These are phyloP conservation scores for Darevskia nairensis DNA, from an alignment of 2,797 vertebrate species.

Conservation along the genomic window DNA sequence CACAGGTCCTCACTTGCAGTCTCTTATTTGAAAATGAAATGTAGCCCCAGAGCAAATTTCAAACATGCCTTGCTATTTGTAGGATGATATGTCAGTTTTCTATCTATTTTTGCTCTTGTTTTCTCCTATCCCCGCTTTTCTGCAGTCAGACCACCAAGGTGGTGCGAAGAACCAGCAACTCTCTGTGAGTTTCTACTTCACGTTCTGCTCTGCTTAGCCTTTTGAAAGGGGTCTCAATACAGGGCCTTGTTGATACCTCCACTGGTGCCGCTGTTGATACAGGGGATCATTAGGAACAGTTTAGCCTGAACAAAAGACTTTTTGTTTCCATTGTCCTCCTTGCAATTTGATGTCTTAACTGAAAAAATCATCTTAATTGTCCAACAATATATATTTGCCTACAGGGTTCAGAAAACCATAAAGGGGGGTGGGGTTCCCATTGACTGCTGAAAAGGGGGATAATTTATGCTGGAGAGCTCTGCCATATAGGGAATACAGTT, in stretches of 20 bases:
- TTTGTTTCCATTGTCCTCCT: constrained; percentile 93
- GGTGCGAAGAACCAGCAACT: constrained; percentile 69
- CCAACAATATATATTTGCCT: constrained; percentile 70
- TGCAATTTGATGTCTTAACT: constrained; percentile 82
- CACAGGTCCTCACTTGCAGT: not conserved
- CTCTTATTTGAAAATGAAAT: constrained; percentile 16
- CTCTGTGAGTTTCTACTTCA: constrained; percentile 67
- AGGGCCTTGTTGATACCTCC: constrained; percentile 85
- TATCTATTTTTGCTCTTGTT: not conserved
- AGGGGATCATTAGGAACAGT: constrained; percentile 91
- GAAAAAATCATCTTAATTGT: constrained; percentile 77
- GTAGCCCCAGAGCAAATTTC: constrained; percentile 2
- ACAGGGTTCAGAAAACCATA: constrained; percentile 47
- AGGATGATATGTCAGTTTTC: not conserved
- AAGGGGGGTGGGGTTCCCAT: constrained; percentile 52
- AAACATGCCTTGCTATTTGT: not conserved
- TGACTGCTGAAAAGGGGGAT: constrained; percentile 68
- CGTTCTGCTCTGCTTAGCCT: constrained; percentile 84
- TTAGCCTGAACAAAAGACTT: constrained; percentile 91
- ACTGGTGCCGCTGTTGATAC: constrained; percentile 88
- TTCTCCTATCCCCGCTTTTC: constrained; percentile 32
- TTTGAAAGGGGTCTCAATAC: constrained; percentile 89
- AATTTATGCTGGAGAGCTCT: constrained; percentile 61
- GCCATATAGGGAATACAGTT: constrained; percentile 36
- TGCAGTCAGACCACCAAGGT: constrained; percentile 77